A percentile compares a stretch with the other conserved stretches of the same genome.
phyloP scores from a whole-genome alignment of 2,797 vertebrate species.

The Spinibarbus caldwelli region DNA sequence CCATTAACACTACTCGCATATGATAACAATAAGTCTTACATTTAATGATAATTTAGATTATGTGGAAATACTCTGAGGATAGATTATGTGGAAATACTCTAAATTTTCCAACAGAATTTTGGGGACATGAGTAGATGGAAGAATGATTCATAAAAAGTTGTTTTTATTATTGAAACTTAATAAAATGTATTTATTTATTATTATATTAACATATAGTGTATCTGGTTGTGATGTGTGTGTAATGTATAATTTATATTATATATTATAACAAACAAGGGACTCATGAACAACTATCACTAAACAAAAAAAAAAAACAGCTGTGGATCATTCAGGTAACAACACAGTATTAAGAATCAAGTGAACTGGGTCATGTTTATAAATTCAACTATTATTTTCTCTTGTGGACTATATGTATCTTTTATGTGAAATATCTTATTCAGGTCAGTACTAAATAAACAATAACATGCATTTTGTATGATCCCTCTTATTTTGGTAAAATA shows the following conservation, averaged over 20 bases:
- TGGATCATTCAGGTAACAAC: too few species aligned
- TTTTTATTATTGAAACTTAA: not conserved
- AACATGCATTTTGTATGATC: too few species aligned
- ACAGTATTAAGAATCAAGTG: too few species aligned
- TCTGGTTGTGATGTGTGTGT: not conserved
- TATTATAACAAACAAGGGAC: too few species aligned
- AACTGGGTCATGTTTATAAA: too few species aligned
- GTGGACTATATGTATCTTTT: too few species aligned
- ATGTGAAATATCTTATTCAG: too few species aligned
- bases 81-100: not conserved
- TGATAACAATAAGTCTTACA: constrained; percentile 1
- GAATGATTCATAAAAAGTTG: not conserved
- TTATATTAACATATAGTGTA: not conserved
- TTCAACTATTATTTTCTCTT: too few species aligned
- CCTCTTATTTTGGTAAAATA: too few species aligned
- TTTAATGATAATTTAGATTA: not conserved
- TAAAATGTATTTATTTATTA: not conserved
- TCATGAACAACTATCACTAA: too few species aligned
- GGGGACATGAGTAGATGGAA: not conserved
- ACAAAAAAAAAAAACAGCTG: too few species aligned
- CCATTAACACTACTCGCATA: not conserved
- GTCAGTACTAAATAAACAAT: too few species aligned
- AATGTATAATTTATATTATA: not conserved
- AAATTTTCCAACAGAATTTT: not conserved
- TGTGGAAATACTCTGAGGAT: not conserved